Conservation (phyloP, 2,113 vertebrate species). For the Perccottus glenii region DNA sequence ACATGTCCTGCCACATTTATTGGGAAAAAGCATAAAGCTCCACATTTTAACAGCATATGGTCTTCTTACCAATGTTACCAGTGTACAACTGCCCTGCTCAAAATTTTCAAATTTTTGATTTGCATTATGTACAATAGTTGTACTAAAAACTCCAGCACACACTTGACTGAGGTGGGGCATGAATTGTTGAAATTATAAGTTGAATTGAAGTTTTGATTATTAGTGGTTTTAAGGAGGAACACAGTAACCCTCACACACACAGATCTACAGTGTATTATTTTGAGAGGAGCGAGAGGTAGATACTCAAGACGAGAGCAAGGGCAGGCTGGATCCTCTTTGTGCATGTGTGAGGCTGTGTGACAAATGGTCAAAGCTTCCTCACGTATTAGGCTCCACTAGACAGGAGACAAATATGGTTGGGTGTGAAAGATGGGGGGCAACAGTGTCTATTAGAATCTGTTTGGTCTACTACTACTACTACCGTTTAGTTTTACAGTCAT, state of each 20-base stretch:
- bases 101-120: too few species aligned
- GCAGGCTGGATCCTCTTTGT: conserved; percentile 32
- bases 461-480: conserved; percentile 2
- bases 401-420: conserved; percentile 24
- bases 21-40: too few species aligned
- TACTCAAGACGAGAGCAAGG: conserved; percentile 62
- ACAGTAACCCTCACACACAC: conserved; percentile 42
- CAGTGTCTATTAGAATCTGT: conserved; percentile 52
- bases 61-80: too few species aligned
- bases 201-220: neutral
- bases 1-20: too few species aligned
- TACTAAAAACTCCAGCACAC: neutral
- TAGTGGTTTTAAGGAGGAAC: conserved; percentile 17
- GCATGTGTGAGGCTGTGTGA: conserved; percentile 27
- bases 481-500: conserved; percentile 40
- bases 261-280: conserved; percentile 68
- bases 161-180: neutral
- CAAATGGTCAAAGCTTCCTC: neutral
- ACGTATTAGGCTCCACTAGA: conserved; percentile 27
- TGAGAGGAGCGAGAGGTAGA: conserved; percentile 77
- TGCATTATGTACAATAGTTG: too few species aligned
- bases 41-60: too few species aligned
- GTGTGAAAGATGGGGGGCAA: conserved; percentile 26
- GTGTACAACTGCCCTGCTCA: too few species aligned
- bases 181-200: neutral